Evolutionary conservation across 2,113 vertebrate genomes (phyloP).

Genomic region (Columba livia): DNA sequence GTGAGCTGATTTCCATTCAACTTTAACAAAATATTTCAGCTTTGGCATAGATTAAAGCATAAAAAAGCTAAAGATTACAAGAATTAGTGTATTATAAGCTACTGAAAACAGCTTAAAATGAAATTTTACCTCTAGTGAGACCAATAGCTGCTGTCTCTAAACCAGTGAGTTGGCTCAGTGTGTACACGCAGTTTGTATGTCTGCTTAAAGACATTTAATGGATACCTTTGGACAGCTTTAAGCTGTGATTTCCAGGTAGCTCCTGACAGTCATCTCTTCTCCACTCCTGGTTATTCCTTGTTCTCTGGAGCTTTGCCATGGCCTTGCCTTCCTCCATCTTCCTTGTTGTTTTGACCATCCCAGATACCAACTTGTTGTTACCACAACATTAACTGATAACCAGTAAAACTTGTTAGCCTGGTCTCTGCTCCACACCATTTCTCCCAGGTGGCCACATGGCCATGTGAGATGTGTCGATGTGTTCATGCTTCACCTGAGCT

Average conservation of each 20-base stretch:
- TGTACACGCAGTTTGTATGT: background rate
- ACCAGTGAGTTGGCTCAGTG: background rate
- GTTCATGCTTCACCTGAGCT: background rate
- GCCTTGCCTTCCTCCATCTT: background rate
- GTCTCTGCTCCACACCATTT: background rate
- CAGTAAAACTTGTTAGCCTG: background rate
- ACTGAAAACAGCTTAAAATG: background rate
- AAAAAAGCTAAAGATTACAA: background rate
- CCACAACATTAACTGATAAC: background rate
- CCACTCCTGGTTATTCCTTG: background rate
- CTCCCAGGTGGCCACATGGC: background rate
- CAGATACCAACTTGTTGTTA: background rate
- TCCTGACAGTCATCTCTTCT: background rate
- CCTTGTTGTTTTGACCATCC: background rate
- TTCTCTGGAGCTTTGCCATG: background rate
- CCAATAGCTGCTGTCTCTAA: background rate
- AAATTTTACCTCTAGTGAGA: background rate
- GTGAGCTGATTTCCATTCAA: conserved; percentile 15
- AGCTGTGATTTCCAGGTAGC: background rate
- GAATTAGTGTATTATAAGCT: background rate
- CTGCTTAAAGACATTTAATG: background rate
- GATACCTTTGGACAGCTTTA: background rate
- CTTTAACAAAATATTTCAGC: conserved; percentile 19
- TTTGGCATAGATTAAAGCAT: background rate
- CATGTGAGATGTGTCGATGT: accelerated